phyloP scores from a whole-genome alignment of 2,888 invertebrate genomes.

The Plagodis dolabraria region DNA sequence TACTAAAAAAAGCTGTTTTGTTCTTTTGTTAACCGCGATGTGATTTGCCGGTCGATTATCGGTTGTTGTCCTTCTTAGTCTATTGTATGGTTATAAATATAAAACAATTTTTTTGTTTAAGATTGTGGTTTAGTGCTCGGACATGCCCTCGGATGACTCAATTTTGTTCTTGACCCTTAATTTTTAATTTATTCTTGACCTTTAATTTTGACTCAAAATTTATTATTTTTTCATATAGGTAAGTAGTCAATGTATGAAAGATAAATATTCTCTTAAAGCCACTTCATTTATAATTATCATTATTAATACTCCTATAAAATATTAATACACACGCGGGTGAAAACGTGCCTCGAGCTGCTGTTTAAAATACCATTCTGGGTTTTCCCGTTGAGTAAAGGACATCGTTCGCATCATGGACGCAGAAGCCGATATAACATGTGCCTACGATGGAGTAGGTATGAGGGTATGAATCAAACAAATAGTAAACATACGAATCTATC shows the following conservation, averaged over 20 bases:
- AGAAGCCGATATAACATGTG: conserved; percentile 8
- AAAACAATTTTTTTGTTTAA: background rate
- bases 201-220: background rate
- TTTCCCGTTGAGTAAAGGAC: conserved; percentile 28
- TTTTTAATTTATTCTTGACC: conserved; percentile 9
- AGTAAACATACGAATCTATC: conserved; percentile 5
- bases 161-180: conserved; percentile 13
- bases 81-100: background rate
- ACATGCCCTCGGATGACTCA: conserved; percentile 1
- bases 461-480: background rate
- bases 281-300: too few relatives aligned
- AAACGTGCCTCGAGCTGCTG: conserved; percentile 16
- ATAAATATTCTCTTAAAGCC: too few relatives aligned
- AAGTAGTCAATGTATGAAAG: too few relatives aligned
- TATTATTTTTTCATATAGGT: too few relatives aligned
- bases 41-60: conserved; percentile 12
- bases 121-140: background rate
- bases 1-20: conserved; percentile 7
- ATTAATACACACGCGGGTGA: conserved; percentile 11
- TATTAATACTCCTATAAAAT: background rate
- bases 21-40: conserved; percentile 9
- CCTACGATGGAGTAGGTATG: too few relatives aligned
- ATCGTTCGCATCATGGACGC: conserved; percentile 15
- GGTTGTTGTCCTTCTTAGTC: conserved; percentile 9
- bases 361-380: conserved; percentile 19